Conservation (phyloP, 2,888 invertebrate genomes). For the Steinernema carpocapsae region DNA sequence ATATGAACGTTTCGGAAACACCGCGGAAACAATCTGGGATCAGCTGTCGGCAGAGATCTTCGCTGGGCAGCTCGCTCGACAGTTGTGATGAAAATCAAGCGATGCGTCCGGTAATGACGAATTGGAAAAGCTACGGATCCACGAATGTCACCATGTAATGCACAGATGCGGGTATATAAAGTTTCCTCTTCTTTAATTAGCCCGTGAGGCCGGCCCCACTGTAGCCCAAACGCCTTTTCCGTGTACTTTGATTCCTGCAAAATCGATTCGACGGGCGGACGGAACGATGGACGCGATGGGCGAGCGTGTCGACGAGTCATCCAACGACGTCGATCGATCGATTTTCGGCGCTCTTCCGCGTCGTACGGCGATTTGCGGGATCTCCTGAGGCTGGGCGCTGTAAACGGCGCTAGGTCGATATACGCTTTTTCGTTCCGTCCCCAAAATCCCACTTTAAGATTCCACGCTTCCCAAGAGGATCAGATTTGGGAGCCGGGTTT, state of each 20-base stretch:
- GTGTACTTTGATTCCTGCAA: no score
- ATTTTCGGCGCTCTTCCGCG: conserved; percentile 2
- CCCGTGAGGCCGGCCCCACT: no score
- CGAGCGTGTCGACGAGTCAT: not conserved
- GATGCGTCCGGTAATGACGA: not conserved
- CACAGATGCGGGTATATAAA: not conserved
- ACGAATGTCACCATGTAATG: not conserved
- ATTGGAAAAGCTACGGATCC: conserved; percentile 2
- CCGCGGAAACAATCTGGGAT: not conserved
- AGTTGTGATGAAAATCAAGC: not conserved
- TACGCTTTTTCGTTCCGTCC: no score
- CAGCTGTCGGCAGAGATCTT: not conserved
- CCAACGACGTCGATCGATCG: conserved; percentile 18
- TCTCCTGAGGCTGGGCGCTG: conserved; percentile 4
- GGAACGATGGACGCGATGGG: not conserved
- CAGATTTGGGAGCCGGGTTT: no score
- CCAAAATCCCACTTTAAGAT: not conserved
- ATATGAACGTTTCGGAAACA: not conserved
- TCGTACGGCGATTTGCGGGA: conserved; percentile 4
- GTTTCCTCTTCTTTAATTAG: no score
- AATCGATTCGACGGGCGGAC: no score
- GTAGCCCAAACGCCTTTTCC: no score
- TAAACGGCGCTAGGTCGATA: not conserved
- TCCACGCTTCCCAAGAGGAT: not conserved
- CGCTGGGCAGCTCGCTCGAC: not conserved